These are phyloP conservation scores for Machaerirhynchus nigripectus DNA, from an alignment of 2,113 vertebrate genomes.

Conservation along the genomic window DNA sequence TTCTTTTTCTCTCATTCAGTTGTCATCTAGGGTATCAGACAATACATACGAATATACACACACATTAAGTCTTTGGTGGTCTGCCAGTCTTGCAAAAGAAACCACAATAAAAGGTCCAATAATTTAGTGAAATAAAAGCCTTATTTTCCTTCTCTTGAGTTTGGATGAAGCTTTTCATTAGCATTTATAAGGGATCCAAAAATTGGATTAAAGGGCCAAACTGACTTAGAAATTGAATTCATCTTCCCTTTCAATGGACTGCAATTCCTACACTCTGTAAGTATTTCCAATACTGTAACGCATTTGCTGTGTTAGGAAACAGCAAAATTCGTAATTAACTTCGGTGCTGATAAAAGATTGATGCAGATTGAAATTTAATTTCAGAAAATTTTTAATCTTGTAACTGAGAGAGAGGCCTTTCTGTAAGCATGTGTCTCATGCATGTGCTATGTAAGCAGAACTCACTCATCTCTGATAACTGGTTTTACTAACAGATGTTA, in stretches of 20 bases:
- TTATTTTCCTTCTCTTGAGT: neutral
- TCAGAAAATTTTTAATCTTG: neutral
- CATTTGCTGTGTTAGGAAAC: neutral
- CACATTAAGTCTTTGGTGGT: neutral
- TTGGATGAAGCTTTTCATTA: neutral
- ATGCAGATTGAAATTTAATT: neutral
- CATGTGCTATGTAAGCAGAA: neutral
- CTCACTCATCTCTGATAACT: neutral
- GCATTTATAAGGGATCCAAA: neutral
- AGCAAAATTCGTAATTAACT: neutral
- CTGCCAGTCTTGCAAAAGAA: neutral
- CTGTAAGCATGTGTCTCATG: neutral
- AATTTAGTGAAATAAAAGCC: neutral
- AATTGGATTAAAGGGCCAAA: neutral
- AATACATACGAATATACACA: neutral
- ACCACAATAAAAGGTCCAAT: neutral
- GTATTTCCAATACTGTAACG: neutral
- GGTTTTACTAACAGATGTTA: neutral
- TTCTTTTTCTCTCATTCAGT: neutral
- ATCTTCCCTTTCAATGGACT: neutral
- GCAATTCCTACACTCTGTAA: neutral
- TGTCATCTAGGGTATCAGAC: neutral
- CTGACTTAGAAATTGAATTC: neutral
- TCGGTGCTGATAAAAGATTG: neutral
- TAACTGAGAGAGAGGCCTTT: neutral